Percentiles rank a stretch among this genome's conserved stretches.
Conservation (phyloP, 1,140 invertebrate species). For the Ips nitidus region DNA sequence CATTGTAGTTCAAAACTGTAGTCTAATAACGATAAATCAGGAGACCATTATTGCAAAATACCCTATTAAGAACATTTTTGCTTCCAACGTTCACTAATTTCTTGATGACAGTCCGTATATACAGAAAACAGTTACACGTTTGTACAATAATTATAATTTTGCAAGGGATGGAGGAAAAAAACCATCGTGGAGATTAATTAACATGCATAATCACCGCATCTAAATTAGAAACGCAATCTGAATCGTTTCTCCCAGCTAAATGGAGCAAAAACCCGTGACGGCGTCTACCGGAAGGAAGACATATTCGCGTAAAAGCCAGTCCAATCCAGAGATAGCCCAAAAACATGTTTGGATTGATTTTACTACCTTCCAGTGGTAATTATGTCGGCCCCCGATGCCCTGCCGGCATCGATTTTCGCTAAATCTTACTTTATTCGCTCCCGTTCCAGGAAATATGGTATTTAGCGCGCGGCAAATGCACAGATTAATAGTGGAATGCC, state of each 20-base stretch:
- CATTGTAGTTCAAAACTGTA: too few relatives aligned
- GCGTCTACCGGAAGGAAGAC: conserved; percentile 19
- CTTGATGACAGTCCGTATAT: too few relatives aligned
- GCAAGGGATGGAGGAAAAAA: too few relatives aligned
- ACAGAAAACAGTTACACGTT: too few relatives aligned
- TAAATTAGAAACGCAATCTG: neutral
- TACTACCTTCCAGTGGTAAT: conserved; percentile 28
- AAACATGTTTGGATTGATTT: conserved; percentile 26
- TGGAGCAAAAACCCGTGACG: conserved; percentile 9
- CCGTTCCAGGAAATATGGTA: conserved; percentile 26
- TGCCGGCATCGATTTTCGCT: conserved; percentile 24
- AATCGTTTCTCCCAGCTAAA: conserved; percentile 1
- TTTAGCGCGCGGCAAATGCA: conserved; percentile 20
- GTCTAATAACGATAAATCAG: too few relatives aligned
- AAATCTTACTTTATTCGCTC: conserved; percentile 28
- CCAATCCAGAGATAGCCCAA: conserved; percentile 23
- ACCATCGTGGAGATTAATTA: too few relatives aligned
- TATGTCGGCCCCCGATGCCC: conserved; percentile 26
- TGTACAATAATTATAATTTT: too few relatives aligned
- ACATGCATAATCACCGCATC: neutral
- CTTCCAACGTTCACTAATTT: too few relatives aligned
- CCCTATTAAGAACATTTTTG: too few relatives aligned
- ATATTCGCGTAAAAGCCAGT: conserved; percentile 27
- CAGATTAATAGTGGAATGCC: conserved; percentile 29
- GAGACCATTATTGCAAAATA: too few relatives aligned